phyloP scores from a whole-genome alignment of 2,888 invertebrate genomes.

The Euzophera pinguis region DNA sequence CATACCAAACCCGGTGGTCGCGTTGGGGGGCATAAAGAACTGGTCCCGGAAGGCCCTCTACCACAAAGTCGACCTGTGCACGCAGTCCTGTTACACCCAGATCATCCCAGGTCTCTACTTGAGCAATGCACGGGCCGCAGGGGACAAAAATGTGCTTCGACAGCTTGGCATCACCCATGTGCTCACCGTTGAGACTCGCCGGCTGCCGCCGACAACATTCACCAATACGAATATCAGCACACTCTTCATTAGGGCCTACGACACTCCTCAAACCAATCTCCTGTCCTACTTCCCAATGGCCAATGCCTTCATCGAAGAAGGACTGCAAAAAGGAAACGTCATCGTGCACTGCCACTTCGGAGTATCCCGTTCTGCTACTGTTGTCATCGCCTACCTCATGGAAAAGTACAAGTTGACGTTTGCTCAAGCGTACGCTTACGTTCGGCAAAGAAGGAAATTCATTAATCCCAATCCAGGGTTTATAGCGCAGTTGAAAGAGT shows the following conservation, averaged over 20 bases:
- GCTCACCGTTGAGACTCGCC: slow-evolving; percentile 66
- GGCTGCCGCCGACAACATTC: slow-evolving; percentile 60
- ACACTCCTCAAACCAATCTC: slow-evolving; percentile 64
- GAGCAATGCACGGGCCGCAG: slow-evolving; percentile 67
- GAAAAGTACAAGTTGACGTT: slow-evolving; percentile 90
- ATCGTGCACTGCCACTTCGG: slow-evolving; percentile 98
- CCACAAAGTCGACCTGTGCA: slow-evolving; percentile 64
- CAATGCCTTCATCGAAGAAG: slow-evolving; percentile 75
- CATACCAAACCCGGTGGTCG: slow-evolving; percentile 57
- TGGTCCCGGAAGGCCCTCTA: slow-evolving; percentile 62
- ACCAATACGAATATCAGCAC: slow-evolving; percentile 55
- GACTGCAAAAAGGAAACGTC: slow-evolving; percentile 83
- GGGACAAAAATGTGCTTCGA: slow-evolving; percentile 51
- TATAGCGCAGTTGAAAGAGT: slow-evolving; percentile 92
- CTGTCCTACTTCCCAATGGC: slow-evolving; percentile 72
- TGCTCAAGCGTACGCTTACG: slow-evolving; percentile 92
- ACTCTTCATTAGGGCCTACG: slow-evolving; percentile 71
- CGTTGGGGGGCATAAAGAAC: slow-evolving; percentile 51
- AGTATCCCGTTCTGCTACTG: slow-evolving; percentile 95
- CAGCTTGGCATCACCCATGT: slow-evolving; percentile 69
- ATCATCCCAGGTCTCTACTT: slow-evolving; percentile 64
- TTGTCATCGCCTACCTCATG: slow-evolving; percentile 97
- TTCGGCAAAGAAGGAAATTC: slow-evolving; percentile 91
- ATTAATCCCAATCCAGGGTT: slow-evolving; percentile 98
- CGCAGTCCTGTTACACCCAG: slow-evolving; percentile 62